Conservation (phyloP, 2,888 invertebrate genomes). For the Hylaea fasciaria region DNA sequence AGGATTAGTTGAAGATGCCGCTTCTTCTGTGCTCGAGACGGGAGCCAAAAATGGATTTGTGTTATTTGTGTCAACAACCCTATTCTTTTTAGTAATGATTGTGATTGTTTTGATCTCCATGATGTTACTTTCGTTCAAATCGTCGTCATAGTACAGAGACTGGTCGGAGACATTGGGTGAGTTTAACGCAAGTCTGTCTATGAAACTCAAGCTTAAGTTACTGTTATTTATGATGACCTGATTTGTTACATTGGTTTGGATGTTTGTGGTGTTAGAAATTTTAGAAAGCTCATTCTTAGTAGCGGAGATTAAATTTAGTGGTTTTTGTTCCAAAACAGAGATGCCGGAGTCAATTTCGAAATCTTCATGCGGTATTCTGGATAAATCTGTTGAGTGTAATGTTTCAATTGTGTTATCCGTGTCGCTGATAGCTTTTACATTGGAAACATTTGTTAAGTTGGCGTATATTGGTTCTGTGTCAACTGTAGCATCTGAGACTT, state of each 20-base stretch:
- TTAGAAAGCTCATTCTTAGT: constrained; percentile 30
- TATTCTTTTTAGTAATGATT: constrained; percentile 76
- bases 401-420: constrained; percentile 20
- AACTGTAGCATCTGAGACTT: constrained; percentile 12
- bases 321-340: constrained; percentile 67
- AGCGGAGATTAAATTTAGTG: constrained; percentile 31
- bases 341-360: constrained; percentile 63
- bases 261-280: constrained; percentile 58
- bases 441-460: constrained; percentile 52
- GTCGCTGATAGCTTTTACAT: neutral
- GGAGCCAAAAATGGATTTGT: constrained; percentile 80
- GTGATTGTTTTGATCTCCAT: constrained; percentile 84
- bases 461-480: constrained; percentile 63
- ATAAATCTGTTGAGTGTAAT: constrained; percentile 43
- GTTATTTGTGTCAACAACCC: constrained; percentile 58
- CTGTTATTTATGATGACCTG: constrained; percentile 72
- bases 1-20: constrained; percentile 59
- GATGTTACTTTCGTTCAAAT: constrained; percentile 81
- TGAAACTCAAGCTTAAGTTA: constrained; percentile 76
- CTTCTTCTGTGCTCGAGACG: constrained; percentile 53
- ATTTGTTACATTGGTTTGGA: constrained; percentile 69
- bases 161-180: constrained; percentile 72
- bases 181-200: constrained; percentile 74
- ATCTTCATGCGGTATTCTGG: constrained; percentile 45
- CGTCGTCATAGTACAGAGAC: constrained; percentile 77